Conservation (phyloP, 1,140 invertebrate species). For the Drosophila carrolli region DNA sequence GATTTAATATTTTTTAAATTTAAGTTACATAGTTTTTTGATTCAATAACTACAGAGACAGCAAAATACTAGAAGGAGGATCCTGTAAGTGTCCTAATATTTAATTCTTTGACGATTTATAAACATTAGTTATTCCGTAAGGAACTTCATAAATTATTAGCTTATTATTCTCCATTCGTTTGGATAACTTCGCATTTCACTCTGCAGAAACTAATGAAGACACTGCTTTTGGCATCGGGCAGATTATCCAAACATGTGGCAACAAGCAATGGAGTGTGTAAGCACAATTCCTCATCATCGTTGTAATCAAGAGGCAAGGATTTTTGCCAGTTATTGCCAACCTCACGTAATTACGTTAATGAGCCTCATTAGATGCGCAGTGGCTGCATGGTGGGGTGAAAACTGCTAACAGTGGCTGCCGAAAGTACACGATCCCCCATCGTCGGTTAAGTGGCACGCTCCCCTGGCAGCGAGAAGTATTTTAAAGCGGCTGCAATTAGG, state of each 20-base stretch:
- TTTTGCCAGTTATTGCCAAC: slow-evolving; percentile 53
- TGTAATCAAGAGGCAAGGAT: slow-evolving; percentile 35
- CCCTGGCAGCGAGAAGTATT: slow-evolving; percentile 16
- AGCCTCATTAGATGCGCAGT: slow-evolving; percentile 64
- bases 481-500: slow-evolving; percentile 41
- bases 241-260: slow-evolving; percentile 31
- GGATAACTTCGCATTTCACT: slow-evolving; percentile 19
- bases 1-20: no score
- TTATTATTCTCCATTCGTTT: slow-evolving; percentile 13
- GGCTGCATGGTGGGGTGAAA: slow-evolving; percentile 5
- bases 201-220: slow-evolving; percentile 15
- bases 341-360: slow-evolving; percentile 73
- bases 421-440: slow-evolving; percentile 9
- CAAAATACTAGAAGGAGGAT: no score
- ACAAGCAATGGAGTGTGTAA: slow-evolving; percentile 30
- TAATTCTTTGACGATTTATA: background rate
- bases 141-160: slow-evolving; percentile 8
- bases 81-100: no score
- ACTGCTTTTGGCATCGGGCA: slow-evolving; percentile 7
- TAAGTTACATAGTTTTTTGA: no score
- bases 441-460: slow-evolving; percentile 8
- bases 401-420: slow-evolving; percentile 4
- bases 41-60: no score
- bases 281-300: slow-evolving; percentile 12
- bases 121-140: slow-evolving; percentile 1